Conservation (phyloP, 2,888 invertebrate species). For the Galerucella pusilla region DNA sequence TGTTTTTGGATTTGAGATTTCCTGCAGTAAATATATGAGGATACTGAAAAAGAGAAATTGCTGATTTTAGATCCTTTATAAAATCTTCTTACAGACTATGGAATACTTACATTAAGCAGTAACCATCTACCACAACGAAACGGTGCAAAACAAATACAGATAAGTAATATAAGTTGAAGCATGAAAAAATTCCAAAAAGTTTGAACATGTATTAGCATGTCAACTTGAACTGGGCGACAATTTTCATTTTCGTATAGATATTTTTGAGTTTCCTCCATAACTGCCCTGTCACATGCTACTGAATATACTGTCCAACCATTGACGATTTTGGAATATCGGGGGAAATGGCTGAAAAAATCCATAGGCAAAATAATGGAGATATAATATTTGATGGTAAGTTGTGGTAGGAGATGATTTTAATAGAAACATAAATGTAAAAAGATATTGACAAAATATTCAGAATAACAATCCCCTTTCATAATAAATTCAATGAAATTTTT, state of each 20-base stretch:
- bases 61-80: background rate
- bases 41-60: slow-evolving; percentile 41
- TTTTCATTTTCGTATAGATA: slow-evolving; percentile 75
- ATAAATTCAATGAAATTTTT: too few species aligned
- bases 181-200: slow-evolving; percentile 54
- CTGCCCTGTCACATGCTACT: slow-evolving; percentile 84
- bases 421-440: too few species aligned
- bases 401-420: background rate
- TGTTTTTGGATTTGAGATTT: slow-evolving; percentile 26
- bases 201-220: slow-evolving; percentile 72
- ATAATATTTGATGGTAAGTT: background rate
- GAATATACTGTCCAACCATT: slow-evolving; percentile 69
- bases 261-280: slow-evolving; percentile 85
- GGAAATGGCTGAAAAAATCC: slow-evolving; percentile 42
- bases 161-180: background rate
- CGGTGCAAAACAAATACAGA: background rate
- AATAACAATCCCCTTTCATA: too few species aligned
- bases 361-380: too few species aligned
- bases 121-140: slow-evolving; percentile 3
- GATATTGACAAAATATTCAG: too few species aligned
- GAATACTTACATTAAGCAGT: background rate
- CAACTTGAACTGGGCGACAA: slow-evolving; percentile 81
- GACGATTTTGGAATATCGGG: slow-evolving; percentile 47
- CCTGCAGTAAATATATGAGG: slow-evolving; percentile 42
- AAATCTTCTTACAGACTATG: too few species aligned